Conservation (phyloP, 2,797 vertebrate species). For the Loriculus beryllinus region DNA sequence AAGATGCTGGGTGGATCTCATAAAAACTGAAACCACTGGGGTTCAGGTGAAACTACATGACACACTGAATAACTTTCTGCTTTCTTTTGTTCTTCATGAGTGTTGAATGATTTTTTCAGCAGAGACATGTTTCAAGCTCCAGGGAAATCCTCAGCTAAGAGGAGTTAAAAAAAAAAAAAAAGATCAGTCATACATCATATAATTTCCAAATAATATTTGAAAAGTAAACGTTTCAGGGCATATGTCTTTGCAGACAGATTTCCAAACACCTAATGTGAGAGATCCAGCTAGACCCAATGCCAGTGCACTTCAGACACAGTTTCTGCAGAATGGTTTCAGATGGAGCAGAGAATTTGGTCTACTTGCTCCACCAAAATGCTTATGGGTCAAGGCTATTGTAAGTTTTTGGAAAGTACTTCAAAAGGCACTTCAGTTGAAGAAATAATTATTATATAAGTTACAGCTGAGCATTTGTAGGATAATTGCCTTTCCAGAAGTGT, state of each 20-base stretch:
- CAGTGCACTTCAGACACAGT: not conserved
- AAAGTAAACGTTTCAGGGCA: constrained; percentile 37
- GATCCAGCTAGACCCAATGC: not conserved
- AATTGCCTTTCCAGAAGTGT: constrained; percentile 69
- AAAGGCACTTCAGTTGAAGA: constrained; percentile 60
- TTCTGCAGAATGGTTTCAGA: constrained; percentile 28
- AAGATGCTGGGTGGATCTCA: not conserved
- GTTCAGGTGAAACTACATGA: constrained; percentile 28
- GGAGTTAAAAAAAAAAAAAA: not conserved
- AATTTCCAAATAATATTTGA: constrained; percentile 22
- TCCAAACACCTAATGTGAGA: constrained; percentile 33
- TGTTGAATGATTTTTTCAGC: constrained; percentile 13
- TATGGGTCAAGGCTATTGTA: constrained; percentile 27
- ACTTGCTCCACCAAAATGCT: constrained; percentile 17
- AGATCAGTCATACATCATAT: constrained; percentile 19
- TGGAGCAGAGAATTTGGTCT: constrained; percentile 27
- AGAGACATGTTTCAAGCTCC: constrained; percentile 21
- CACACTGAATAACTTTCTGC: not conserved
- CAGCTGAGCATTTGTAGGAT: constrained; percentile 67
- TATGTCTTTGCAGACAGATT: not conserved
- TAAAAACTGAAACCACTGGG: not conserved
- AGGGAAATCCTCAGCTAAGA: constrained; percentile 38
- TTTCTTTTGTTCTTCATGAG: constrained; percentile 15
- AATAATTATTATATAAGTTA: constrained; percentile 68
- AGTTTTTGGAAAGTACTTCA: constrained; percentile 64